Evolutionary conservation across 2,888 invertebrate species (phyloP), one percentile per base, ranked within the genome.

Genomic region (Hanleya hanleyi): DNA sequence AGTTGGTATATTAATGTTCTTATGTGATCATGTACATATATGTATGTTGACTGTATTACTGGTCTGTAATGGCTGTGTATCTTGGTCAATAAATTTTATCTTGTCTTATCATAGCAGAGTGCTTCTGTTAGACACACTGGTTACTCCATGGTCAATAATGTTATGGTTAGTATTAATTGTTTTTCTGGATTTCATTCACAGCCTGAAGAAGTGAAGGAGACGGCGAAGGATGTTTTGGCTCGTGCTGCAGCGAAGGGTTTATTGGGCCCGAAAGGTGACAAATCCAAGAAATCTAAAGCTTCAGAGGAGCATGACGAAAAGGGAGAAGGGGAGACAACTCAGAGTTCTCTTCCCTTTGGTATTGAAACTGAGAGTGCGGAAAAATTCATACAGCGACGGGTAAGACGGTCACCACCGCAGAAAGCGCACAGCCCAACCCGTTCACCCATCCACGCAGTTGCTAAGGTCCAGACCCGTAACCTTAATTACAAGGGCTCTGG

Each of bases 161-260:
- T n/a, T n/a, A n/a, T n/a, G n/a, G n/a, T n/a, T n/a, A n/a, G n/a
- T n/a, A n/a, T n/a, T n/a, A n/a, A n/a, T n/a, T n/a, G n/a, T n/a
- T n/a, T n/a, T n/a, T n/a, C n/a, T n/a, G n/a, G n/a, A n/a, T n/a
- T n/a, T n/a, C n/a, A n/a, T n/a, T 51, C 22, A n/a, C 26, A 51
- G 51, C 51, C 51, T 51, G 51, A 51, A 51, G 87, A 88, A 68
- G 75, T 82, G 6, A 87, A 86, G 64, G 86, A 87, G 41, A 80
- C 85, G n/a, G 85, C 86, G 32, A 82, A 83, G 66, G 86, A 85
- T 75, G 79, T 87, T 37, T 73, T 88, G n/a, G 86, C 84, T 5
- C 71, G 86, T 61, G 87, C 88, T 12, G 77, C 79, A 29, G 84
- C 85, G 33, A 81, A 81, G 50, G 87, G 86, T 64, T 77, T 84